Evolutionary conservation across 2,797 vertebrate species (phyloP).

Genomic region (Dendrocincla tyrannina): DNA sequence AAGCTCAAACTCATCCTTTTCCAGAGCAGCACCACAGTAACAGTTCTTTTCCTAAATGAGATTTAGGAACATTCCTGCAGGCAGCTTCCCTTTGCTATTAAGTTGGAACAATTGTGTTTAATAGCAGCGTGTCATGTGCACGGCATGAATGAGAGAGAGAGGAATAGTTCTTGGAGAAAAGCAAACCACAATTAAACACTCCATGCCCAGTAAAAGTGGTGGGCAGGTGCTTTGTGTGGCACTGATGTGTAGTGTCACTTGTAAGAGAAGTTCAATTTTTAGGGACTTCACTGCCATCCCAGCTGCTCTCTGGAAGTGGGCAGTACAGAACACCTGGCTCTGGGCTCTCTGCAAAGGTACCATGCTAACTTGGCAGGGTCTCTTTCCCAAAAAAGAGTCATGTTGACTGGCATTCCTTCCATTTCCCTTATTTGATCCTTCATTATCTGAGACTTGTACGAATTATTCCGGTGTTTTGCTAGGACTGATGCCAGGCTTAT

Average conservation of each 20-base stretch:
- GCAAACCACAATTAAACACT: constrained; percentile 39
- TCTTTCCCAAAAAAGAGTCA: not conserved
- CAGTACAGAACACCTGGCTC: not conserved
- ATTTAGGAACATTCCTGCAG: not conserved
- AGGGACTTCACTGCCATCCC: not conserved
- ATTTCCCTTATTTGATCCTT: not conserved
- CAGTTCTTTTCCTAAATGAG: not conserved
- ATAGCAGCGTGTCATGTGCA: constrained; percentile 41
- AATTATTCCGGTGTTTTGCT: not conserved
- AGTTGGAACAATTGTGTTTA: constrained; percentile 35
- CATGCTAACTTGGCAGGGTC: not conserved
- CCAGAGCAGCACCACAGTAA: not conserved
- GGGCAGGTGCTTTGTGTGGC: not conserved
- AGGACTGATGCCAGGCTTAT: not conserved
- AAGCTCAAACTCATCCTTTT: constrained; percentile 26
- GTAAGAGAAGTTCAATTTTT: not conserved
- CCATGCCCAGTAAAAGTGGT: not conserved
- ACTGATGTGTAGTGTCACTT: not conserved
- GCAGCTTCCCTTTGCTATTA: not conserved
- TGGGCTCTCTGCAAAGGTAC: not conserved
- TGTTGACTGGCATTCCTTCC: constrained; percentile 10
- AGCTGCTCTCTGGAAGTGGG: not conserved
- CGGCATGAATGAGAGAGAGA: not conserved
- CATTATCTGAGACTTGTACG: not conserved
- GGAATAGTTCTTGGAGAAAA: constrained; percentile 27